These are phyloP conservation scores for Xenotilapia caudafasciata DNA, from an alignment of 2,113 vertebrate genomes.

Conservation along the genomic window DNA sequence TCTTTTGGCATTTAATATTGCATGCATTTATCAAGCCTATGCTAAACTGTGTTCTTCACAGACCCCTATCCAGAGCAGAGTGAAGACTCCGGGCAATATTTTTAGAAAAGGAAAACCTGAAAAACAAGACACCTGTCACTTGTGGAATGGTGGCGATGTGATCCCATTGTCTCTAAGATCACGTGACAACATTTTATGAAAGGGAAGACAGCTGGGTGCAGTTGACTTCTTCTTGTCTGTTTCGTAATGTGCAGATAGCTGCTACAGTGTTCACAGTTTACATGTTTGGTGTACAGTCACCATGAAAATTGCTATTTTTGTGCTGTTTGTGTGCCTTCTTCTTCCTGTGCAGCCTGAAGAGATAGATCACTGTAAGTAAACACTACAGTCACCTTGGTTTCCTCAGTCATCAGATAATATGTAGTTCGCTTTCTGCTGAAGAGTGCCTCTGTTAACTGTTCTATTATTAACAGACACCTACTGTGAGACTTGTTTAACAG, in stretches of 20 bases:
- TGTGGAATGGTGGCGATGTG: conserved; percentile 20
- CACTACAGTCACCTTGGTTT: not conserved
- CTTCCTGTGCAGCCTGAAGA: conserved; percentile 10
- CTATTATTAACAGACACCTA: conserved; percentile 36
- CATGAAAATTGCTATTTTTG: conserved; percentile 27
- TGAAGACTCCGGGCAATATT: not conserved
- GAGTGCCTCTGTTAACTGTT: not conserved
- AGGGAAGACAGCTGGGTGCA: not conserved
- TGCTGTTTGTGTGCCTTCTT: conserved; percentile 10
- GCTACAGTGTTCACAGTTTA: not conserved
- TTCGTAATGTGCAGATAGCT: not conserved
- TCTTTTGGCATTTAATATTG: not conserved
- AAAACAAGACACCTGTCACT: conserved; percentile 16
- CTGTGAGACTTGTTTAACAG: conserved; percentile 61
- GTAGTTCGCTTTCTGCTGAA: not conserved
- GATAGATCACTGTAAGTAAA: conserved; percentile 51
- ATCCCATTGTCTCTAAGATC: conserved; percentile 21
- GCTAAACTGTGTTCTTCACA: not conserved
- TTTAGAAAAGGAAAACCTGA: conserved; percentile 29
- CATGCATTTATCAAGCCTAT: not conserved
- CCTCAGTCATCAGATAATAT: not conserved
- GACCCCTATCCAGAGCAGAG: not conserved
- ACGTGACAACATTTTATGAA: conserved; percentile 9
- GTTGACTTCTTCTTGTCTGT: not conserved
- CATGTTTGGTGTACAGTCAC: not conserved